phyloP scores from a whole-genome alignment of 35 echinoderm and acorn worm species.

The Apostichopus parvimensis region DNA sequence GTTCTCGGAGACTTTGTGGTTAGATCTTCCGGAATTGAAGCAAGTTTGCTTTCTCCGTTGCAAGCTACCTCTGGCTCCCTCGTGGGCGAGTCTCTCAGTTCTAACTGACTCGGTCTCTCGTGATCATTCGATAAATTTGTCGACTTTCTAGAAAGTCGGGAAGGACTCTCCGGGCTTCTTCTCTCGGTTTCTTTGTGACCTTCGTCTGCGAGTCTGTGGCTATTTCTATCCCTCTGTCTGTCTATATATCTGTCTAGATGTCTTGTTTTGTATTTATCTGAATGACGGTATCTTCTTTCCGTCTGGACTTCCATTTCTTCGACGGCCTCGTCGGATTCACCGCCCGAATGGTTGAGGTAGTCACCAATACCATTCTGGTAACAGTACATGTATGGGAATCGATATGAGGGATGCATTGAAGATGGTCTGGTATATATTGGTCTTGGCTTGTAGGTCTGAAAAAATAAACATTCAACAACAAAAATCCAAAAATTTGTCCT shows the following conservation, averaged over 20 bases:
- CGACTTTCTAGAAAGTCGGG: not conserved
- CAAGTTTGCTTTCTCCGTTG: not conserved
- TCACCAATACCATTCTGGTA: conserved; percentile 4
- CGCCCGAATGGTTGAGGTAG: conserved; percentile 7
- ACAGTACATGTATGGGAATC: conserved; percentile 38
- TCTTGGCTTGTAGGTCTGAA: conserved; percentile 29
- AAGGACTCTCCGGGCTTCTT: not conserved
- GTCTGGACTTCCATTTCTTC: conserved; percentile 21
- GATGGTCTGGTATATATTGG: conserved; percentile 26
- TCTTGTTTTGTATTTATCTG: conserved; percentile 15
- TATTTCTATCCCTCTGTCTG: conserved; percentile 4
- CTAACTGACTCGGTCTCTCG: not conserved
- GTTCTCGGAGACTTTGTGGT: not conserved
- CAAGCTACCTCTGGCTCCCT: not conserved
- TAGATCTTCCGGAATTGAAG: conserved; percentile 20
- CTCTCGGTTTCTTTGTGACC: conserved; percentile 1
- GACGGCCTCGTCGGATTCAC: not conserved
- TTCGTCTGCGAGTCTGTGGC: not conserved
- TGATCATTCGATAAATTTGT: not conserved
- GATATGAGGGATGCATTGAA: conserved; percentile 31
- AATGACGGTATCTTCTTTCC: not conserved
- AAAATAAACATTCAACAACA: not conserved
- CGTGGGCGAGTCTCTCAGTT: conserved; percentile 4
- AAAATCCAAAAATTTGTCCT: no score
- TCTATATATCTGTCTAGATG: conserved; percentile 20